Evolutionary conservation across 1,140 invertebrate genomes (phyloP).

Genomic region (Oryctes rhinoceros): DNA sequence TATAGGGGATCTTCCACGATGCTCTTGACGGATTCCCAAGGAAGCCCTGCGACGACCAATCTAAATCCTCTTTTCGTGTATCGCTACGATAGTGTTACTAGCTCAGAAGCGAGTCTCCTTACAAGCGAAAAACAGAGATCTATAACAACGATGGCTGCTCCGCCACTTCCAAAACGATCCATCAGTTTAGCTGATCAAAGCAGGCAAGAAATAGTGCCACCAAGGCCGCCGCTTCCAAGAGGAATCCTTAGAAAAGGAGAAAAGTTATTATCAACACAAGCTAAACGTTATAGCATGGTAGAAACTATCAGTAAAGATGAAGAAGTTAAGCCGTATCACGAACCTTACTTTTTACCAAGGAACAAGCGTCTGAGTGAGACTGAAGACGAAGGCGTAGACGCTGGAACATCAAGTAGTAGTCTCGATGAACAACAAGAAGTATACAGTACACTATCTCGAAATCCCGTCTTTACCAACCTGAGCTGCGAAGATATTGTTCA

Average conservation of each 20-base stretch:
- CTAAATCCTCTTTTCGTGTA: constrained; percentile 81
- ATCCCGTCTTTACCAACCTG: constrained; percentile 59
- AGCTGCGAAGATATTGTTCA: constrained; percentile 73
- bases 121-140: constrained; percentile 65
- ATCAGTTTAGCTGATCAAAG: constrained; percentile 67
- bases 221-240: constrained; percentile 74
- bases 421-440: constrained; percentile 62
- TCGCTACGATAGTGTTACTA: constrained; percentile 79
- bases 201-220: constrained; percentile 66
- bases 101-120: constrained; percentile 71
- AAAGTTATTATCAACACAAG: constrained; percentile 64
- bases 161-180: constrained; percentile 70
- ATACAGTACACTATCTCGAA: constrained; percentile 57
- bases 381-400: constrained; percentile 66
- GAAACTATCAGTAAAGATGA: constrained; percentile 67
- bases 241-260: constrained; percentile 68
- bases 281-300: constrained; percentile 82
- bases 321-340: constrained; percentile 71
- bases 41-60: constrained; percentile 65
- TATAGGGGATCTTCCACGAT: constrained; percentile 86
- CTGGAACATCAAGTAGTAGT: constrained; percentile 60
- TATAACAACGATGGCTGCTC: constrained; percentile 61
- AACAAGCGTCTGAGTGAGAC: constrained; percentile 66
- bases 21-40: constrained; percentile 78
- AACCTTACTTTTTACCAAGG: constrained; percentile 70